These are phyloP conservation scores for Macrophya annulata DNA, from an alignment of 2,888 invertebrate species.

Conservation along the genomic window DNA sequence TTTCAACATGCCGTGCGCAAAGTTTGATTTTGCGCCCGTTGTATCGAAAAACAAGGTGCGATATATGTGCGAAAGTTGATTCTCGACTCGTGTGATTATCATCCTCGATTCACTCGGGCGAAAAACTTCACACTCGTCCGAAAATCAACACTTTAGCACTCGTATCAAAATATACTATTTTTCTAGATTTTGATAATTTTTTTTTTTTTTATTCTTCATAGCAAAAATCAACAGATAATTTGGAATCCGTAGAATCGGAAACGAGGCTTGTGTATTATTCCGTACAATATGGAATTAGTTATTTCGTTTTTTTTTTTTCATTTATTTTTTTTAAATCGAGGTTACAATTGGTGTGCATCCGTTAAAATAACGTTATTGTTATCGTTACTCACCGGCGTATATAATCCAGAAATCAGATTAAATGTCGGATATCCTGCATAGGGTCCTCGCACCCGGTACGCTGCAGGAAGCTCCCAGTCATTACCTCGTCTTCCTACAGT, in stretches of 20 bases:
- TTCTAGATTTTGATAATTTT: too few relatives aligned
- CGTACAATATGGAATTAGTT: too few relatives aligned
- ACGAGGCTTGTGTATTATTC: slow-evolving; percentile 16
- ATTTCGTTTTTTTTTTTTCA: neutral
- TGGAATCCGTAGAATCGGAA: slow-evolving; percentile 59
- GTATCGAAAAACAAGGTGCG: too few relatives aligned
- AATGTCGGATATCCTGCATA: slow-evolving; percentile 79
- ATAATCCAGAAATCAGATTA: slow-evolving; percentile 79
- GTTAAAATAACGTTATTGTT: slow-evolving; percentile 66
- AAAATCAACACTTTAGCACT: too few relatives aligned
- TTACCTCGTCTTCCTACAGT: slow-evolving; percentile 41
- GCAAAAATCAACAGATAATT: neutral
- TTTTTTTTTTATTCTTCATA: too few relatives aligned
- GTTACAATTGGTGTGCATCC: slow-evolving; percentile 55
- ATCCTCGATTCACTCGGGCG: too few relatives aligned
- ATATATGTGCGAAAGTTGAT: too few relatives aligned
- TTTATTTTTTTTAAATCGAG: neutral
- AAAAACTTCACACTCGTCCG: too few relatives aligned
- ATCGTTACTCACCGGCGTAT: slow-evolving; percentile 71
- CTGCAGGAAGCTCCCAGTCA: slow-evolving; percentile 53
- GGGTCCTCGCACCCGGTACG: slow-evolving; percentile 61
- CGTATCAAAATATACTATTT: too few relatives aligned
- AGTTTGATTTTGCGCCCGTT: too few relatives aligned
- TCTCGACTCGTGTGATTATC: too few relatives aligned
- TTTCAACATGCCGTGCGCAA: too few relatives aligned